These are phyloP conservation scores for Cantharis rustica DNA, from an alignment of 2,888 invertebrate species.

Conservation along the genomic window DNA sequence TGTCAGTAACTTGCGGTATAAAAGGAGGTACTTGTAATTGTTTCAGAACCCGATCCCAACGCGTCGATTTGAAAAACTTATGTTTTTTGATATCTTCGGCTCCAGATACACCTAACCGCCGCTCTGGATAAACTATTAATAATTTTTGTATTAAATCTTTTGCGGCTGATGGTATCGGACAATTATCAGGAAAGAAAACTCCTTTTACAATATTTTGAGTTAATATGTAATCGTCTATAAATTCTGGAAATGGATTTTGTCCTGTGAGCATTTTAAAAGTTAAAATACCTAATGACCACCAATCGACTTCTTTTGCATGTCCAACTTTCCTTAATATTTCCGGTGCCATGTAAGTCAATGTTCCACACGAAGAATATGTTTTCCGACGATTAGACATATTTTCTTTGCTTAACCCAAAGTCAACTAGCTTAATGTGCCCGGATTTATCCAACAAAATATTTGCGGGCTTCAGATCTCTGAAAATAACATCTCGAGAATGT, in stretches of 20 bases:
- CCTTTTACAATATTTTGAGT: neutral
- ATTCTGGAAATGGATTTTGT: neutral
- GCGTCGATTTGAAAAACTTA: neutral
- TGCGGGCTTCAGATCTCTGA: conserved; percentile 97
- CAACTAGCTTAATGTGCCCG: conserved; percentile 99
- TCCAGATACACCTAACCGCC: neutral
- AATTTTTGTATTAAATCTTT: neutral
- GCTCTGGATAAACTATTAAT: neutral
- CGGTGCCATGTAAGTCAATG: conserved; percentile 94
- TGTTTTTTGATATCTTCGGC: neutral
- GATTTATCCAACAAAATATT: conserved; percentile 97
- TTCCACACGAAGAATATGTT: conserved; percentile 96
- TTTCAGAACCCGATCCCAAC: neutral
- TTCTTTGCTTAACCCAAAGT: conserved; percentile 99
- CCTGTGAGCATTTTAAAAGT: conserved; percentile 93
- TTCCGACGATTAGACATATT: conserved; percentile 96
- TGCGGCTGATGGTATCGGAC: neutral
- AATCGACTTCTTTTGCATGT: conserved; percentile 91
- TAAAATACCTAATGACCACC: conserved; percentile 99
- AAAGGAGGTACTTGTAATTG: neutral
- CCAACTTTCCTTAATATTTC: conserved; percentile 96
- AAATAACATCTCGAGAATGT: conserved; percentile 71
- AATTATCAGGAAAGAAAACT: neutral
- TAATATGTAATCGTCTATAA: neutral
- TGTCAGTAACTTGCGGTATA: neutral